Evolutionary conservation across 2,113 vertebrate genomes (phyloP).

Genomic region (Camelus bactrianus): DNA sequence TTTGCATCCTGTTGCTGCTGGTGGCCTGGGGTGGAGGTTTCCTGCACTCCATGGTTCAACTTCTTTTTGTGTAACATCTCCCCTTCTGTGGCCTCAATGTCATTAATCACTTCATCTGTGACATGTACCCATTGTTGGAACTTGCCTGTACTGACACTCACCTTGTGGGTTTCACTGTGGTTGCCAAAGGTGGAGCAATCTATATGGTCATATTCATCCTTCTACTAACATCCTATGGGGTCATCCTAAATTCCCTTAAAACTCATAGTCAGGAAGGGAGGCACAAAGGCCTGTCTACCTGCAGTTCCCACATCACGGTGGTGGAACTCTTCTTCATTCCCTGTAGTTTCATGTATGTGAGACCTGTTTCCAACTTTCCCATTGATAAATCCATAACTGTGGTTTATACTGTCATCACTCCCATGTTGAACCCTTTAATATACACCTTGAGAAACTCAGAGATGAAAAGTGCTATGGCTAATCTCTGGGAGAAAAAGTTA

Average conservation of each 20-base stretch:
- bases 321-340: conserved; percentile 73
- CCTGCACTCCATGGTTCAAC: not conserved
- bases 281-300: conserved; percentile 75
- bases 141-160: conserved; percentile 55
- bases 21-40: not conserved
- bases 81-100: conserved; percentile 65
- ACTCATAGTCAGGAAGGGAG: conserved; percentile 26
- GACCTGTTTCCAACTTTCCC: conserved; percentile 50
- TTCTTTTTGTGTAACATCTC: conserved; percentile 36
- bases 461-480: conserved; percentile 59
- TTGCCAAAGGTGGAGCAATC: conserved; percentile 59
- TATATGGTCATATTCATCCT: conserved; percentile 66
- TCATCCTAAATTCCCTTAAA: conserved; percentile 59
- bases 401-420: conserved; percentile 31
- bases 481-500: not conserved
- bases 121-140: conserved; percentile 41
- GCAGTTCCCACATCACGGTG: conserved; percentile 68
- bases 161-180: conserved; percentile 43
- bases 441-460: conserved; percentile 71
- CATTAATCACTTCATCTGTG: conserved; percentile 64
- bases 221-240: conserved; percentile 69
- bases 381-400: conserved; percentile 44
- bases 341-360: conserved; percentile 73
- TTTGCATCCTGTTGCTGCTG: not conserved
- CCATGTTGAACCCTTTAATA: conserved; percentile 70